Evolutionary conservation across 1,140 invertebrate genomes (phyloP).

Genomic region (Zaprionus davidi): DNA sequence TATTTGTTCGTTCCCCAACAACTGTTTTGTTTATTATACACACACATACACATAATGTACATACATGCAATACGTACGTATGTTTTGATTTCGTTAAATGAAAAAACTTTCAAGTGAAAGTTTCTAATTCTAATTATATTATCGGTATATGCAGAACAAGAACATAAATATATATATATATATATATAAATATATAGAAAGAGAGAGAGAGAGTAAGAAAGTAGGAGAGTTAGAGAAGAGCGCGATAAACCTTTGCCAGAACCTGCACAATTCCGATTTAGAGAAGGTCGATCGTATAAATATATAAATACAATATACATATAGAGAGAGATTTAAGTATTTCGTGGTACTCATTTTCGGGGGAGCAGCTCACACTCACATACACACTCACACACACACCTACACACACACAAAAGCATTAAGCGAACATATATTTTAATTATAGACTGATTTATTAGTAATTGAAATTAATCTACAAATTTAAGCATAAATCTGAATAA

Average conservation of each 20-base stretch:
- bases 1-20: conserved; percentile 40
- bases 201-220: not conserved
- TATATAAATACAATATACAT: conserved; percentile 15
- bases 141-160: conserved; percentile 40
- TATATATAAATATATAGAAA: not conserved
- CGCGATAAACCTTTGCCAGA: conserved; percentile 28
- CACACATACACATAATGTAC: conserved; percentile 6
- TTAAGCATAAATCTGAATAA: conserved; percentile 81
- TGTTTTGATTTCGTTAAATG: conserved; percentile 60
- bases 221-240: not conserved
- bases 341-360: conserved; percentile 45
- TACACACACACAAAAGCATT: conserved; percentile 70
- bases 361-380: conserved; percentile 60
- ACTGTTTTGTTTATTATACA: conserved; percentile 42
- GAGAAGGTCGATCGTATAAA: conserved; percentile 12
- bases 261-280: conserved; percentile 55
- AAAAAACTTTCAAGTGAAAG: conserved; percentile 39
- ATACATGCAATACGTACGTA: conserved; percentile 24
- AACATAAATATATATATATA: conserved; percentile 1
- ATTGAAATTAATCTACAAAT: conserved; percentile 82
- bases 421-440: conserved; percentile 83
- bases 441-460: conserved; percentile 83
- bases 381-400: conserved; percentile 35
- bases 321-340: conserved; percentile 56
- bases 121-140: conserved; percentile 51